Evolutionary conservation across 2,888 invertebrate species (phyloP), one percentile per base, ranked within the genome.

Genomic region (Schizotus pectinicornis): DNA sequence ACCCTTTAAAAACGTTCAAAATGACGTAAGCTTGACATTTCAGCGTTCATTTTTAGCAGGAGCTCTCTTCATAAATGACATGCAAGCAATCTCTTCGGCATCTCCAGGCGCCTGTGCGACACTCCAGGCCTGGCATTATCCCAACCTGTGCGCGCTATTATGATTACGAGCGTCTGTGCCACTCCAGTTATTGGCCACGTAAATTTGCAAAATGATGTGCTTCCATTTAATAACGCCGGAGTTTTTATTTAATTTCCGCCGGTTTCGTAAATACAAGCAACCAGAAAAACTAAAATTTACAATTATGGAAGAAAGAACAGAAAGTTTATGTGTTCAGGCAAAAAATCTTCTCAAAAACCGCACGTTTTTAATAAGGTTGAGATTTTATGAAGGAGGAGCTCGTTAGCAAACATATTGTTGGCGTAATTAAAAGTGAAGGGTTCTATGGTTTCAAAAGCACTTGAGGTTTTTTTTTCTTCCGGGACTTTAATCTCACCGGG

Each of bases 201-300:
- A 72, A 73, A 74, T 73, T 72, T 70, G 53, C 67, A 52, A 64
- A 72, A 73, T 72, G 71, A 72, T 67, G 72, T 69, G 71, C 71
- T 70, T 68, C 63, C 68, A 67, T 71, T 73, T 73, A 73, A 73
- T 73, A 70, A 67, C 62, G 57, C 62, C 49, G 56, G 52, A 57
- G 59, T 60, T 68, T 66, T 70, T 67, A 68, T 70, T 70, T 67
- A 69, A 69, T 68, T 67, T 65, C 64, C 58, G 39, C 55, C 61
- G 22, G 5, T 14, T 7, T 43, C 1, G 6, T 14, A 22, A 8
- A 30, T 14, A n/a, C 22, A 30, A 30, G 22, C 42, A 38, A 38
- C 38, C 38, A 8, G 3, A 8, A 9, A 12, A 39, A 13, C 13
- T 8, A 3, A 2, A 39, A 45, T 33, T 33, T 36, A 47, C 35